phyloP scores from a whole-genome alignment of 2,797 vertebrate genomes.

The Acipenser oxyrinchus region DNA sequence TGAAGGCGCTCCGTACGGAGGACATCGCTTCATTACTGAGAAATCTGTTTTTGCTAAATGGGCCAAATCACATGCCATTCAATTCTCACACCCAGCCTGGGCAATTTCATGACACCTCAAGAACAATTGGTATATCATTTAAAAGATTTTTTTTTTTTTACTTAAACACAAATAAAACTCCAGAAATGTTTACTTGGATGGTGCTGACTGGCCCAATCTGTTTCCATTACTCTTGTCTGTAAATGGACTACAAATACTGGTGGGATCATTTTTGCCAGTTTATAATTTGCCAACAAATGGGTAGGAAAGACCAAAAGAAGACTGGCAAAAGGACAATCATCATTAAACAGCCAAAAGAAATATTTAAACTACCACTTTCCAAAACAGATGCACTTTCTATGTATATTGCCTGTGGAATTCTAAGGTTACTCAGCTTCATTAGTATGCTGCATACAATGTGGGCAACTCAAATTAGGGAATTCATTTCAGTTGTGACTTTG shows the following conservation, averaged over 20 bases:
- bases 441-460: not conserved
- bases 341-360: too few species aligned
- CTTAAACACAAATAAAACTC: not conserved
- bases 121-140: not conserved
- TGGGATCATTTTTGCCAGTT: too few species aligned
- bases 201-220: not conserved
- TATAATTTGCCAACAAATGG: too few species aligned
- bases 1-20: slow-evolving; percentile 88
- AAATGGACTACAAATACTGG: not conserved
- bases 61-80: slow-evolving; percentile 83
- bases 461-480: slow-evolving; percentile 1
- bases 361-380: not conserved
- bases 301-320: not conserved
- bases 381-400: not conserved
- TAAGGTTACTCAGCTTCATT: not conserved
- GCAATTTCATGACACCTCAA: slow-evolving; percentile 69
- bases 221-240: not conserved
- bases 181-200: not conserved
- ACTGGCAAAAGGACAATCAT: slow-evolving; percentile 6
- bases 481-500: not conserved
- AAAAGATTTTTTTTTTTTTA: not conserved
- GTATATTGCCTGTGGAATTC: slow-evolving; percentile 7
- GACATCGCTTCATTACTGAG: slow-evolving; percentile 94
- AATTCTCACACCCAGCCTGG: slow-evolving; percentile 89
- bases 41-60: slow-evolving; percentile 92